Conservation (phyloP, 1,140 invertebrate genomes). For the Drosophila bocki region DNA sequence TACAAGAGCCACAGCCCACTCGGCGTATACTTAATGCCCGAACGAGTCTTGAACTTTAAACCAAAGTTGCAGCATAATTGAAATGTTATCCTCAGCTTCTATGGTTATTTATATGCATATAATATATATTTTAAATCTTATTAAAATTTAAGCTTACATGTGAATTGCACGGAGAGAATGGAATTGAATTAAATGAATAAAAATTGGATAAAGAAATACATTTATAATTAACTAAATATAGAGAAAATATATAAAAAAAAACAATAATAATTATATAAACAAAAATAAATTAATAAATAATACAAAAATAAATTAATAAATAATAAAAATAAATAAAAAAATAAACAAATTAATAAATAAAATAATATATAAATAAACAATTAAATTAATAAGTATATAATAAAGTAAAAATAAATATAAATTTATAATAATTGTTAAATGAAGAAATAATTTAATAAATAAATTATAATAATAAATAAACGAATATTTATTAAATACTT, state of each 20-base stretch:
- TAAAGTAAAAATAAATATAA: not conserved
- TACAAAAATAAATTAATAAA: no score
- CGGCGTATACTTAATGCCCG: constrained; percentile 39
- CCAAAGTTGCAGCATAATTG: constrained; percentile 55
- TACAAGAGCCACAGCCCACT: constrained; percentile 5
- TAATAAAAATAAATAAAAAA: no score
- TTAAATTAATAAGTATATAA: not conserved
- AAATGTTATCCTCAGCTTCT: constrained; percentile 63
- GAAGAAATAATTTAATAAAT: no score
- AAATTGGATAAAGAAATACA: no score
- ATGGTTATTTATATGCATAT: constrained; percentile 24
- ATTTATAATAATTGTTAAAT: no score
- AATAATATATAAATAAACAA: no score
- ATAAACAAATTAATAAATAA: not conserved
- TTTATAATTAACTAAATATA: no score
- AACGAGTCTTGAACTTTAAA: constrained; percentile 49
- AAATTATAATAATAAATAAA: not conserved
- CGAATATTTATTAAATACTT: no score
- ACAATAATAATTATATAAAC: not conserved
- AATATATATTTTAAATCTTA: constrained; percentile 38
- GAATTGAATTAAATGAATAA: not conserved
- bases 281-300: not conserved
- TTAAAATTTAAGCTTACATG: constrained; percentile 15
- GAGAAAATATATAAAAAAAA: no score
- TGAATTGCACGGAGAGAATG: not conserved